These are phyloP conservation scores for Cephus pulcher DNA, from an alignment of 2,888 invertebrate genomes.

Conservation along the genomic window DNA sequence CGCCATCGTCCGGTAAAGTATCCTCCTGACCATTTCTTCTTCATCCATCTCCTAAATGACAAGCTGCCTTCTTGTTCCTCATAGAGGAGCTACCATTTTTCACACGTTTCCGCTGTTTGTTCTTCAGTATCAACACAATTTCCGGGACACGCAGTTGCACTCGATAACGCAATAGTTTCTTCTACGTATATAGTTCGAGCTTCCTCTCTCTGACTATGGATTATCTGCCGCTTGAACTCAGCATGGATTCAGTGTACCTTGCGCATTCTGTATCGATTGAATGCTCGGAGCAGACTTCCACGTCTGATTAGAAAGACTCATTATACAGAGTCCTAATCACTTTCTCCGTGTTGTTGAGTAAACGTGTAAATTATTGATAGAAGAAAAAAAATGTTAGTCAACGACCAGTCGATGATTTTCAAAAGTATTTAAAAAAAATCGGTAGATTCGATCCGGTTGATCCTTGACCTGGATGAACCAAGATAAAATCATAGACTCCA, in stretches of 20 bases:
- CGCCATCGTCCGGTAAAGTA: slow-evolving; percentile 12
- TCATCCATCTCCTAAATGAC: slow-evolving; percentile 18
- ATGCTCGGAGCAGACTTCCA: neutral
- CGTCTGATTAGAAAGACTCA: slow-evolving; percentile 1
- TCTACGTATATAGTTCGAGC: slow-evolving; percentile 5
- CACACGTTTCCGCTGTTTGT: slow-evolving; percentile 13
- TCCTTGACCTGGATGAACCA: neutral
- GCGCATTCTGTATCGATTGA: neutral
- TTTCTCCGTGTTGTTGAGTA: neutral
- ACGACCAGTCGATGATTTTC: neutral
- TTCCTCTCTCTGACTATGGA: neutral
- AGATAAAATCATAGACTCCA: neutral
- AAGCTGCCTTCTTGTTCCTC: slow-evolving; percentile 9
- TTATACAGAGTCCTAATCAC: neutral
- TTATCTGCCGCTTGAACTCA: neutral
- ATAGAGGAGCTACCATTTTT: slow-evolving; percentile 14
- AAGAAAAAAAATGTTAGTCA: neutral
- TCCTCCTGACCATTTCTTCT: slow-evolving; percentile 5
- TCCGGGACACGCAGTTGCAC: neutral
- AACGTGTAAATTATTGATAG: neutral
- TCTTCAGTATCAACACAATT: slow-evolving; percentile 3
- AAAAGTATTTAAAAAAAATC: neutral
- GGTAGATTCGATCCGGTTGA: neutral
- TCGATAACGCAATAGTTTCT: neutral
- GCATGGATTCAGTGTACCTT: slow-evolving; percentile 8